Percentiles rank a stretch among this genome's conserved stretches.
phyloP scores from a whole-genome alignment of 2,113 vertebrate genomes.

The Xenopus tropicalis region DNA sequence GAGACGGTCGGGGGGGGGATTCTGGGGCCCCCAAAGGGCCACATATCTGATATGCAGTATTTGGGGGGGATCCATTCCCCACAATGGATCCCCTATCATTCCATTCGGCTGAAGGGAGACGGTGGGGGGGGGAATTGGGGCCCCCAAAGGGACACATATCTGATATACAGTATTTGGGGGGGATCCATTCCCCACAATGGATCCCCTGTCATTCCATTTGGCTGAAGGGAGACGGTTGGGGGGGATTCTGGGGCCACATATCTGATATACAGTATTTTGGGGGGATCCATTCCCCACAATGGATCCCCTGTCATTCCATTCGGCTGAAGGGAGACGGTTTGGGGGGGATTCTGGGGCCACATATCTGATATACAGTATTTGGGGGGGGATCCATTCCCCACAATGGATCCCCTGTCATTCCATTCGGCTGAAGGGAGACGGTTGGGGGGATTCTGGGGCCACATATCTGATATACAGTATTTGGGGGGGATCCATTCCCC shows the following conservation, averaged over 20 bases:
- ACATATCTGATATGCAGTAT: too few species aligned
- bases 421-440: neutral
- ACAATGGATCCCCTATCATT: neutral
- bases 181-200: neutral
- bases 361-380: too few species aligned
- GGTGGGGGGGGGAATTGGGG: neutral
- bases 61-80: too few species aligned
- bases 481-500: too few species aligned
- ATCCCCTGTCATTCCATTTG: neutral
- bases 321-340: neutral
- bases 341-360: neutral
- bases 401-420: neutral
- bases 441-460: neutral
- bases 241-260: neutral
- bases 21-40: neutral
- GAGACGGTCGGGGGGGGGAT: neutral
- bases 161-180: too few species aligned
- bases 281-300: neutral
- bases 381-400: too few species aligned
- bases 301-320: neutral
- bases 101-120: neutral
- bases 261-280: too few species aligned
- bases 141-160: neutral
- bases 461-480: too few species aligned
- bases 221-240: neutral